phyloP scores from a whole-genome alignment of 2,888 invertebrate genomes.

The Macrophya annulata region DNA sequence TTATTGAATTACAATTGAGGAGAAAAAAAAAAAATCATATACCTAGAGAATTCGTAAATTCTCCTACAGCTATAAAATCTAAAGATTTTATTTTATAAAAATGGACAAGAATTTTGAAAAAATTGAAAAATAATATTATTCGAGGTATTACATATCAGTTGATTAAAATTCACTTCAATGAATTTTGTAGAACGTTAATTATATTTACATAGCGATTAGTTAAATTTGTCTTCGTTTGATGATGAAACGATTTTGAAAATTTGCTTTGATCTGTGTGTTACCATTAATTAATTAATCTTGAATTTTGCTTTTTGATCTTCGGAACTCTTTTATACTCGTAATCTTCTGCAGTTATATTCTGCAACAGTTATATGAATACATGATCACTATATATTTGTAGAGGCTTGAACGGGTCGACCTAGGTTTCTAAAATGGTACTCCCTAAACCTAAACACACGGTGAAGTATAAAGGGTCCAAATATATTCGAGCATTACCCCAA shows the following conservation, averaged over 20 bases:
- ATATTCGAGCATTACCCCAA: constrained; percentile 25
- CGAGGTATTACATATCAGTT: no score
- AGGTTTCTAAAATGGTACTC: constrained; percentile 24
- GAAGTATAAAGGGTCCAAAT: constrained; percentile 29
- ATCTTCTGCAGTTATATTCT: not conserved
- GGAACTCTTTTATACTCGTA: not conserved
- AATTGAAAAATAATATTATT: no score
- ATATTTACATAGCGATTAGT: no score
- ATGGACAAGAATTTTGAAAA: not conserved
- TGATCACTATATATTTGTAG: constrained; percentile 17
- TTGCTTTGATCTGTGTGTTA: not conserved
- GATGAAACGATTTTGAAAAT: not conserved
- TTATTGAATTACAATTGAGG: not conserved
- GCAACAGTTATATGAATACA: constrained; percentile 42
- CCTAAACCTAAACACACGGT: constrained; percentile 47
- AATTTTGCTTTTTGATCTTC: not conserved
- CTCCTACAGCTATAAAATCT: not conserved
- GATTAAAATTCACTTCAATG: no score
- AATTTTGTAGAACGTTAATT: no score
- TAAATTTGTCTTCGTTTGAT: not conserved
- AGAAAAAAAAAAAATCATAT: not conserved
- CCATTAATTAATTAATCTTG: not conserved
- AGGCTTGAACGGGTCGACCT: constrained; percentile 27
- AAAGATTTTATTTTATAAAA: not conserved
- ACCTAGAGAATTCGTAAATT: not conserved